Percentiles rank a stretch among this genome's conserved stretches.
phyloP scores from a whole-genome alignment of 2,888 invertebrate genomes.

The Orchesellides sinensis region DNA sequence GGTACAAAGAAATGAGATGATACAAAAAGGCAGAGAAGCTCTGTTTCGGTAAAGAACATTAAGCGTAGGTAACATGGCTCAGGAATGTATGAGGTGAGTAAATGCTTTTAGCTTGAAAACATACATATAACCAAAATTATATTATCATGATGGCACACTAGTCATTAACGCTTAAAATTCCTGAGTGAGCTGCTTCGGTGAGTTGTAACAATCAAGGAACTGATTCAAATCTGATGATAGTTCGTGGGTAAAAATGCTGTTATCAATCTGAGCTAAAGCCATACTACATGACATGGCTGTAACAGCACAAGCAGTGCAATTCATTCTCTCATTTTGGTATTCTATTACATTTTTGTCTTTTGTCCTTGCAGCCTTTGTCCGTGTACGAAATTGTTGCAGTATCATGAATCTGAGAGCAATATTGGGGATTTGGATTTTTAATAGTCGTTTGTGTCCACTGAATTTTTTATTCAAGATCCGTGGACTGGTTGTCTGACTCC shows the following conservation, averaged over 20 bases:
- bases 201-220: constrained; percentile 1
- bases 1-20: constrained; percentile 27
- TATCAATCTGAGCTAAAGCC: neutral
- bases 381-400: too few species aligned
- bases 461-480: too few species aligned
- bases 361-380: too few species aligned
- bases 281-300: neutral
- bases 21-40: neutral
- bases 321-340: neutral
- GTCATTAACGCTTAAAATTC: constrained; percentile 59
- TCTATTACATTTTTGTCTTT: too few species aligned
- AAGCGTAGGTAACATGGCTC: neutral
- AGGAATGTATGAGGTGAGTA: neutral
- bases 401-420: too few species aligned
- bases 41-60: neutral
- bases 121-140: constrained; percentile 17
- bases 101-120: constrained; percentile 36
- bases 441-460: too few species aligned
- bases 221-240: constrained; percentile 3
- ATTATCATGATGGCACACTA: constrained; percentile 41
- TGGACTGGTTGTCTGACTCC: too few species aligned
- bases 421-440: too few species aligned
- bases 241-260: neutral
- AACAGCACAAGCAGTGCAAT: neutral
- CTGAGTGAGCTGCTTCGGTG: constrained; percentile 22